Conservation (phyloP, 2,113 vertebrate genomes). For the Peromyscus leucopus region DNA sequence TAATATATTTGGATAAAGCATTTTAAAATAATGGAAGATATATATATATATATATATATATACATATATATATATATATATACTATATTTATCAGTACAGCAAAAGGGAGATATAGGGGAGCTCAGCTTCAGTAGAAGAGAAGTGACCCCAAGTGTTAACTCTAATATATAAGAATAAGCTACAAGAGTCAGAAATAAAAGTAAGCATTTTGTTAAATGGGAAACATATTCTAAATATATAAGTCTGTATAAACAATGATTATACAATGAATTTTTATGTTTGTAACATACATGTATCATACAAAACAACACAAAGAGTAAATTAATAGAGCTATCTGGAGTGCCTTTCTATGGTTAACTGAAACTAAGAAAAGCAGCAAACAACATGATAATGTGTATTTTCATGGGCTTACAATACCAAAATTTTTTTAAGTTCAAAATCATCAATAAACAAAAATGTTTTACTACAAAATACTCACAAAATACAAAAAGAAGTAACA, state of each 20-base stretch:
- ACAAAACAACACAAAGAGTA: neutral
- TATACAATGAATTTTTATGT: neutral
- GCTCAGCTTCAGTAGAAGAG: neutral
- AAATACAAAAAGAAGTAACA: neutral
- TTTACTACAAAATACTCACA: neutral
- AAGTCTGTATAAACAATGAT: neutral
- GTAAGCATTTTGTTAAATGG: neutral
- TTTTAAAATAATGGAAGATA: neutral
- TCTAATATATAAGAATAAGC: neutral
- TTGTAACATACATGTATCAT: neutral
- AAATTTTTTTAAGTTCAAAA: neutral
- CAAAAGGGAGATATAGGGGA: neutral
- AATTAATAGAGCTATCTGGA: neutral
- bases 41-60: neutral
- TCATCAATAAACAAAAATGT: neutral
- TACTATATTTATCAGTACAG: neutral
- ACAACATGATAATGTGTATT: neutral
- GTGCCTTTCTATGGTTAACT: neutral
- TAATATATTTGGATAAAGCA: neutral
- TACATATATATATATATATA: no score
- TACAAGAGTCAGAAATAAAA: neutral
- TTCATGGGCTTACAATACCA: neutral
- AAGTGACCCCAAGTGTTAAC: neutral
- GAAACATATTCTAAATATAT: neutral
- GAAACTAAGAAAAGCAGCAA: neutral